A percentile compares a stretch with the other conserved stretches of the same genome.
These are phyloP conservation scores for Lutjanus campechanus DNA, from an alignment of 2,797 vertebrate genomes.

Conservation along the genomic window DNA sequence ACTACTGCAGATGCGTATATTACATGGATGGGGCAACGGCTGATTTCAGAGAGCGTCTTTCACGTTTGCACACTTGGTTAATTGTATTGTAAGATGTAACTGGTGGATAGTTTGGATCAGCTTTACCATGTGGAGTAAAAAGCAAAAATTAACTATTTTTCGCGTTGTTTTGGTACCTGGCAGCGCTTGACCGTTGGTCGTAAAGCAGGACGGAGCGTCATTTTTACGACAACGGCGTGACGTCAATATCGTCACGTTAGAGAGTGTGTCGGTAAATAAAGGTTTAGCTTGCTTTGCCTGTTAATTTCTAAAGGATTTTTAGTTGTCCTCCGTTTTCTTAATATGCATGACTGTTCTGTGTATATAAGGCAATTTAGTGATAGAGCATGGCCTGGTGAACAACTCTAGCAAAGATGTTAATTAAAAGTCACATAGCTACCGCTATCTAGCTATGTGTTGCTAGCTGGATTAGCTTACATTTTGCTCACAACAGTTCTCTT, in stretches of 20 bases:
- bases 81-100: background rate
- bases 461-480: slow-evolving; percentile 8
- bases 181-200: slow-evolving; percentile 5
- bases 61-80: background rate
- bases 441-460: slow-evolving; percentile 38
- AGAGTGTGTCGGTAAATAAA: slow-evolving; percentile 39
- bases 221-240: slow-evolving; percentile 44
- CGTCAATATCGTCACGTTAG: slow-evolving; percentile 20
- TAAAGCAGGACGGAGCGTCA: slow-evolving; percentile 36
- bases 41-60: background rate
- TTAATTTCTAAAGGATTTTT: background rate
- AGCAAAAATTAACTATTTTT: fast-evolving
- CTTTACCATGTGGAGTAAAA: background rate
- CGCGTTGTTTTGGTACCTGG: background rate
- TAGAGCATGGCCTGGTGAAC: background rate
- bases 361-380: background rate
- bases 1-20: background rate
- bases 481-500: background rate
- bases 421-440: background rate
- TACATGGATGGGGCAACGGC: background rate
- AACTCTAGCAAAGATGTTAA: background rate
- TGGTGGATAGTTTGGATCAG: fast-evolving
- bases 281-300: background rate
- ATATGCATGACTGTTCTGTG: background rate
- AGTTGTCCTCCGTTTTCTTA: background rate